phyloP scores from a whole-genome alignment of 2,797 vertebrate species.

The Pseudocheirus occidentalis region DNA sequence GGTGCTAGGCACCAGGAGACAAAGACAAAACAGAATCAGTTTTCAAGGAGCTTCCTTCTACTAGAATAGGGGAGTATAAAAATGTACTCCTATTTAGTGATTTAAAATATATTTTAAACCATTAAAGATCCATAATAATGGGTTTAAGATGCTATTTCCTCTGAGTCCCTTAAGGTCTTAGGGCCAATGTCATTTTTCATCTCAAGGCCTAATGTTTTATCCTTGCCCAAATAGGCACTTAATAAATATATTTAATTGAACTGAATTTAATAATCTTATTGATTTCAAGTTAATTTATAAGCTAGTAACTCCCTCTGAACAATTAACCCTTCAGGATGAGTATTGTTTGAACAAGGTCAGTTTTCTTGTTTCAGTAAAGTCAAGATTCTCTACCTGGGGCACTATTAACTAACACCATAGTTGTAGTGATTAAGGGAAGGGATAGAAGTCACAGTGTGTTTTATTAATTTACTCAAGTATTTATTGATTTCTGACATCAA shows the following conservation, averaged over 20 bases:
- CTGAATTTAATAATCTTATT: background rate
- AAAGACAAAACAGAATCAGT: background rate
- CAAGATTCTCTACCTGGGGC: background rate
- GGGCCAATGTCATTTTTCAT: background rate
- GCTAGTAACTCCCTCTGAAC: background rate
- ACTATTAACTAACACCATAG: background rate
- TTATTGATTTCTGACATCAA: background rate
- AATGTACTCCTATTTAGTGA: background rate
- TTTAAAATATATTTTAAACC: slow-evolving; percentile 25
- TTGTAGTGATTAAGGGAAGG: background rate
- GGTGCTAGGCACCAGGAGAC: background rate
- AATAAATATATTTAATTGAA: background rate
- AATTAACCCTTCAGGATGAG: background rate
- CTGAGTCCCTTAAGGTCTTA: background rate
- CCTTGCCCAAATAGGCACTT: background rate
- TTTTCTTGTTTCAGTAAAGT: slow-evolving; percentile 10
- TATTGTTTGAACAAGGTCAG: background rate
- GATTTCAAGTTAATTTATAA: slow-evolving; percentile 6
- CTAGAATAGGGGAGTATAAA: background rate
- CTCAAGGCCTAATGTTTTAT: background rate
- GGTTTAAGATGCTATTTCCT: background rate
- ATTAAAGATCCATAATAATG: slow-evolving; percentile 5
- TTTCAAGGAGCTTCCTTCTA: background rate
- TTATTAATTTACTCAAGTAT: slow-evolving; percentile 4
- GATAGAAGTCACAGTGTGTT: background rate